Percentiles rank a stretch among this genome's conserved stretches.
Evolutionary conservation across 2,113 vertebrate genomes (phyloP).

Genomic region (Dasypus novemcinctus): DNA sequence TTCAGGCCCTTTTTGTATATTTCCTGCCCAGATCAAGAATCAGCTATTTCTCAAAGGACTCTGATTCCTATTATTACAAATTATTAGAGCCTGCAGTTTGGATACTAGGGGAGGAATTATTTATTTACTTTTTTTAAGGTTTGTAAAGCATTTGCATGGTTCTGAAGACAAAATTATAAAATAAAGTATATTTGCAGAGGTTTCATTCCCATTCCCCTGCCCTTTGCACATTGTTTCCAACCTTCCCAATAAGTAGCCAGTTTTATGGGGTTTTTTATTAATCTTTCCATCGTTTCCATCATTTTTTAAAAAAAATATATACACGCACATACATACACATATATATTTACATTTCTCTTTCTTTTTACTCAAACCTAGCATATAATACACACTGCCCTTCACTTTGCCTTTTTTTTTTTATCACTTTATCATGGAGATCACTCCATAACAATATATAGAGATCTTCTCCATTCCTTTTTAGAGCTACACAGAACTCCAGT

Average conservation of each 20-base stretch:
- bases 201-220: neutral
- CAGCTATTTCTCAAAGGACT: neutral
- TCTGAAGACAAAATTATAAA: neutral
- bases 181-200: neutral
- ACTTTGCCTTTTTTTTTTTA: neutral
- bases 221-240: neutral
- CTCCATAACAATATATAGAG: neutral
- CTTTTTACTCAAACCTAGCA: neutral
- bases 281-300: neutral
- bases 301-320: neutral
- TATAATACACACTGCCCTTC: neutral
- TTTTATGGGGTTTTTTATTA: neutral
- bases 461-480: neutral
- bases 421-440: neutral
- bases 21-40: neutral
- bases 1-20: neutral
- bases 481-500: neutral
- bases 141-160: neutral
- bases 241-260: neutral
- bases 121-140: neutral
- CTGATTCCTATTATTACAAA: neutral
- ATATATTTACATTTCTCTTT: neutral
- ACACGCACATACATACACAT: neutral
- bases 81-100: neutral
- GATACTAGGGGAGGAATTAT: neutral